Evolutionary conservation across 2,888 invertebrate genomes (phyloP), one percentile per base, ranked within the genome.

Genomic region (Acleris cristana): DNA sequence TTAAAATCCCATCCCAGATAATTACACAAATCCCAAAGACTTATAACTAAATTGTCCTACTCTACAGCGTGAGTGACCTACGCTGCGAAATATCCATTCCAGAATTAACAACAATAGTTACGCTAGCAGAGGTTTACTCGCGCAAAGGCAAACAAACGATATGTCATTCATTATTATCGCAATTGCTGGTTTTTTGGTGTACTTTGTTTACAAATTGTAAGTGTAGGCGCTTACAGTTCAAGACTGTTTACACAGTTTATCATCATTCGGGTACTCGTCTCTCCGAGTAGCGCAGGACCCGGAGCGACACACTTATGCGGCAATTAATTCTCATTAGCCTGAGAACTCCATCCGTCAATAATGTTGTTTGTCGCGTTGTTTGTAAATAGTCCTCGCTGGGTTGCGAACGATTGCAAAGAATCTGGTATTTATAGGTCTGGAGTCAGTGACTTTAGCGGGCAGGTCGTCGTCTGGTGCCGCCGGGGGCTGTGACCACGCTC

Each of bases 261-360:
- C 57, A 53, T 52, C 34, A 53, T 62, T 66, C 53, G 48, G 53
- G 34, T 61, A 52, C 18, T 40, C 40, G 40, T 1, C 3, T 14
- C 12, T 40, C 4, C 40, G 40, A 4, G 40, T 14, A 40, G 40
- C 40, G 40, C 40, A 40, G 40, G 40, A 5, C 40, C 23, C 63
- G 62, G 52, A 72, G 69, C 74, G 82, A 85, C 82, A 86, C 79
- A 87, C 80, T 86, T 85, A 79, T 74, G 82, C 69, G 74, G 82
- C 76, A 86, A 88, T 88, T 85, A 86, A 87, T 88, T 88, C 80
- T 86, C 86, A 86, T 88, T 84, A 85, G 79, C 73, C 74, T 76
- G 74, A 79, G 75, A 73, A 75, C 79, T 77, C 74, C 79, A 81
- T 84, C 77, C 73, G 81, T 89, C 88, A 88, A 84, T 86, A 83